Evolutionary conservation across 30 jellyfish, hydroid and myxozoan species (phyloP), one percentile per base, ranked within the genome.

Genomic region (Aurelia sp.): DNA sequence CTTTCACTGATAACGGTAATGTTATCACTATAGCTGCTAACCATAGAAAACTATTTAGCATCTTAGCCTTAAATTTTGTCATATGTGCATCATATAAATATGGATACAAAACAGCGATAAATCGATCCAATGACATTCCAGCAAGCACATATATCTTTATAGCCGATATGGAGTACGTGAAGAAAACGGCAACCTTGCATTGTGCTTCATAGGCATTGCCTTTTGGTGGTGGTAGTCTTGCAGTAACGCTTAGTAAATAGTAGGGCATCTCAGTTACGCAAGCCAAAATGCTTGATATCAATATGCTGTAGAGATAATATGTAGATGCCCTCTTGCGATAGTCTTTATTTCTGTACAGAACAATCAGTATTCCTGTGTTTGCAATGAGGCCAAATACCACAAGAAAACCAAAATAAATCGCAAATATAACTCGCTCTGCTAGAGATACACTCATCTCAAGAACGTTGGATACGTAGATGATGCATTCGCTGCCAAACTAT

Each of bases 121-220:
- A 81, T 16, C 91, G 58, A 41, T 81, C 91, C 24, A 81, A 6
- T 5, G 91, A 81, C 76, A 81, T 24, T 5, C 84, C 91, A 30
- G 84, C 60, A 35, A 81, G 55, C 62, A 81, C 21, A 67, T 31
- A 68, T 62, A 81, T 81, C 24, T 81, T 81, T 48, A 68, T 5
- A 10, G 76, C 55, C 20, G 84, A 66, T 67, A 67, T 48, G 17
- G 76, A 16, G 47, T 81, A 81, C 3, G 60, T 51, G 7, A 67
- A 30, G 77, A 81, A 81, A 5, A 81, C 30, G 52, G 78, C 55
- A 2, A 70, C 72, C 57, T 61, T 51, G 33, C 91, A 81, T 44
- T 24, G 69, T 0, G 53, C 27, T 11, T 50, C 61, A 65, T 81
- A 67, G 0, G 65, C 38, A 19, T 81, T 66, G 33, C 27, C 61